Base-by-base conservation (phyloP, 2,888 invertebrate genomes). In the Gymnoscelis rufifasciata region DNA sequence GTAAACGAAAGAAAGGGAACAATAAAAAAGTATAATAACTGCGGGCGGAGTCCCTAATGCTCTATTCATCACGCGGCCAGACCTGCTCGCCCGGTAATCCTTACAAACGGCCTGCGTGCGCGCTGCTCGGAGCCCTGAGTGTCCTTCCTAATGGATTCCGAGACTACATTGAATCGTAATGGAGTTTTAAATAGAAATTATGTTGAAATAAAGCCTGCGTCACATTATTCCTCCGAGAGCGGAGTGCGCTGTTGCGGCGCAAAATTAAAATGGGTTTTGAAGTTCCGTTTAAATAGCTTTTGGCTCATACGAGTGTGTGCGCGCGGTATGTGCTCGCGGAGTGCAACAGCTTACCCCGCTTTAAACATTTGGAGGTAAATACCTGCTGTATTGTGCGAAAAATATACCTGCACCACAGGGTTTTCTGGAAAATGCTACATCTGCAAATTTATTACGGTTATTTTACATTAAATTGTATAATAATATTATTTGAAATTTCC, bases 181-280 rank as follows among this genome's bases (percentile, higher is more conserved):
- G 31, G 40, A 37, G 43, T 48, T 44, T 41, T 37, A 48, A 48
- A 49, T 41, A 44, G 49, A 44, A 49, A 49, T 49, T 30, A 45
- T 38, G 42, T 45, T 44, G 29, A 38, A 42, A 35, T 38, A 44
- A 31, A 38, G 41, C 30, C 37, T 27, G 29, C 26, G 45, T 45
- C 42, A 40, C 44, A 45, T 30, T 38, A 38, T 38, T 38, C 30
- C 43, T 35, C 28, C 11, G 30, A 40, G 42, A 37, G 48, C 10
- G 1, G 10, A 28, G 40, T 35, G 27, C 23, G 38, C 24, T 23
- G 33, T 44, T 39, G 13, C 40, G 7, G 31, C 3, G 44, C 37
- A 10, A 38, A 43, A 41, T 44, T 38, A 28, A 41, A 39, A 42
- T 38, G 24, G 38, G 19, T 23, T 44, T 40, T 44, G 31, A 30